A percentile compares a stretch with the other conserved stretches of the same genome.
Evolutionary conservation across 2,888 invertebrate genomes (phyloP).

Genomic region (Cerceris rybyensis): DNA sequence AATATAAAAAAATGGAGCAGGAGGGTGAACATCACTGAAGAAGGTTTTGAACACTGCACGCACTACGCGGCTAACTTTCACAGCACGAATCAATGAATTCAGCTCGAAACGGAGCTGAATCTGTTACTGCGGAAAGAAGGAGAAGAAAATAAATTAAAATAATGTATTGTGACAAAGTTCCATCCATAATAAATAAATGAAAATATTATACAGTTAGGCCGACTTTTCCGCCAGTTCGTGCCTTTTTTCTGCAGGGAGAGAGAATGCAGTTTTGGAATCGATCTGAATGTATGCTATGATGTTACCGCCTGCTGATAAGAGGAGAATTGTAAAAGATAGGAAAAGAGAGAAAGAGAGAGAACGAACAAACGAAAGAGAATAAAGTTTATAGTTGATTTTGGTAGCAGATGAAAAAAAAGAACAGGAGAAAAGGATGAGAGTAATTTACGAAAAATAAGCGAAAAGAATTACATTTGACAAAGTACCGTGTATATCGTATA

Average conservation of each 20-base stretch:
- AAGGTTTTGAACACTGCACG: conserved; percentile 60
- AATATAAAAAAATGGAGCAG: conserved; percentile 10
- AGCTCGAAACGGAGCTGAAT: conserved; percentile 40
- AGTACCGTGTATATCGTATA: conserved; percentile 29
- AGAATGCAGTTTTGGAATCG: conserved; percentile 66
- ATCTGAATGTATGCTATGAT: conserved; percentile 63
- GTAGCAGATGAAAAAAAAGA: conserved; percentile 26
- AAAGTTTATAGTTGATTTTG: conserved; percentile 16
- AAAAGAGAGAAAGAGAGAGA: conserved; percentile 4
- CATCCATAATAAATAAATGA: conserved; percentile 81
- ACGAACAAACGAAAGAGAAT: conserved; percentile 7
- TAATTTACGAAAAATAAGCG: conserved; percentile 21
- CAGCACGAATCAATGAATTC: conserved; percentile 32
- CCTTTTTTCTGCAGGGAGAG: conserved; percentile 81
- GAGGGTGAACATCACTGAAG: conserved; percentile 14
- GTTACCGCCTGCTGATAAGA: conserved; percentile 41
- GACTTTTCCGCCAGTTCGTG: conserved; percentile 82
- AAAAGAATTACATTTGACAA: conserved; percentile 22
- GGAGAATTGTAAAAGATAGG: conserved; percentile 8
- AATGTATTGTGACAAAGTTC: conserved; percentile 82
- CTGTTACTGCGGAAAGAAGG: conserved; percentile 62
- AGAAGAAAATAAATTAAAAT: conserved; percentile 64
- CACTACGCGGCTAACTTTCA: conserved; percentile 67
- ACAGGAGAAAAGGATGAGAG: conserved; percentile 27
- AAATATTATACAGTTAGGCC: conserved; percentile 81